Base-by-base conservation (phyloP, 2,113 vertebrate genomes). In the Athene noctua region DNA sequence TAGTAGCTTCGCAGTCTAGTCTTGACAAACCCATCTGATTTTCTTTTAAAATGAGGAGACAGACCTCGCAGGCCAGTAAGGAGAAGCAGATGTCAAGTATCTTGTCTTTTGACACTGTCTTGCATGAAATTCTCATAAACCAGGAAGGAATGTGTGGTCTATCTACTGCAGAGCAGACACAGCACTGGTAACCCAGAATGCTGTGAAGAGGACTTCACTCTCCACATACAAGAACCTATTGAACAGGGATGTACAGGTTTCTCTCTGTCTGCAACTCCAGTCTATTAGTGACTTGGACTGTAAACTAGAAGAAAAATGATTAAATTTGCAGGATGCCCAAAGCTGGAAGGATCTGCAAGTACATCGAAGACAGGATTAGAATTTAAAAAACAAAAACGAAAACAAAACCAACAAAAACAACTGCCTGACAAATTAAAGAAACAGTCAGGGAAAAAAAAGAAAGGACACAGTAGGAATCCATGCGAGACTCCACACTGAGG, bases 71-170 rank as follows among this genome's bases (percentile, higher is more conserved):
- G 81, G 71, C 90, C 79, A 90, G 32, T 96, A 92, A 97, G 74
- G 92, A 93, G 87, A 95, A 97, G 96, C 93, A 96, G 90, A 96
- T 96, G 96, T 92, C 74, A 88, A 88, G 49, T 86, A 51, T 90
- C 93, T 75, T 94, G 59, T 89, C 83, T 59, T 96, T 92, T 86
- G 71, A 96, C 87, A 88, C 58, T 70, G 67, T 65, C 85, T 93
- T 68, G 17, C 85, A 79, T 58, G 71, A 95, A 86, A 93, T 77
- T 90, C 96, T 93, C 71, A 86, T 83, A 96, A 95, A 91, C 15
- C 74, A 72, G 58, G 16, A 49, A 93, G 90, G 90, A 96, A 93
- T 90, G 85, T 86, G 87, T 86, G 92, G 93, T 96, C 71, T 90
- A 70, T 95, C 71, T 82, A 54, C 78, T 82, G 94, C 66, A 79